Evolutionary conservation across 2,797 vertebrate species (phyloP).

Genomic region (Pogoniulus pusillus): DNA sequence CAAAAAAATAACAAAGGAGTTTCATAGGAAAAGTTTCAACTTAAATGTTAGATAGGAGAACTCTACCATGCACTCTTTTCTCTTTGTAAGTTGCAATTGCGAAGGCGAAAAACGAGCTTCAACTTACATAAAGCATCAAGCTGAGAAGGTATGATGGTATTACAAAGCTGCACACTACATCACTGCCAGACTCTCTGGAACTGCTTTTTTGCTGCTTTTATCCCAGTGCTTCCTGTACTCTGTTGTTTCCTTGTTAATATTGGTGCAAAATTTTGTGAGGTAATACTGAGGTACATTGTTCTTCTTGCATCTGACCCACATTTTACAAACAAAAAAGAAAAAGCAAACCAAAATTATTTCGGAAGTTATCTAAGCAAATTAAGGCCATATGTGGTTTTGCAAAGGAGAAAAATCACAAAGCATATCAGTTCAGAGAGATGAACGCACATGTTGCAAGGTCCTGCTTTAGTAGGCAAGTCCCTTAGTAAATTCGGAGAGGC

Average conservation of each 20-base stretch:
- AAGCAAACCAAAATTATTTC: neutral
- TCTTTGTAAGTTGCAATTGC: neutral
- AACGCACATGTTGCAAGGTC: neutral
- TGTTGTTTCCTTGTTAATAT: neutral
- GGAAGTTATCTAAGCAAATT: neutral
- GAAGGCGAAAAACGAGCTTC: neutral
- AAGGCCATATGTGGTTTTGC: neutral
- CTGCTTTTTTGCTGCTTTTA: slow-evolving; percentile 30
- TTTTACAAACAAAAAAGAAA: neutral
- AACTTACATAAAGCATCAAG: neutral
- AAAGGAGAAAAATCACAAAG: neutral
- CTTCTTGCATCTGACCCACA: neutral
- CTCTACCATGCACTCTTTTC: neutral
- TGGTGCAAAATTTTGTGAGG: neutral
- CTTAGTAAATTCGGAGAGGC: neutral
- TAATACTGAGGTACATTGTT: neutral
- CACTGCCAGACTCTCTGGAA: neutral
- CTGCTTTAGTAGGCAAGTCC: neutral
- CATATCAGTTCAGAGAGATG: neutral
- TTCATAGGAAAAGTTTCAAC: neutral
- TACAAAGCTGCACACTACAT: neutral
- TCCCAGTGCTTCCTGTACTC: neutral
- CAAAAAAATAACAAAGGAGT: neutral
- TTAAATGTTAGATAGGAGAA: neutral
- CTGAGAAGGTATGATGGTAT: neutral